These are phyloP conservation scores for Cephalopholis sonnerati DNA, from an alignment of 2,113 vertebrate species.

Conservation along the genomic window DNA sequence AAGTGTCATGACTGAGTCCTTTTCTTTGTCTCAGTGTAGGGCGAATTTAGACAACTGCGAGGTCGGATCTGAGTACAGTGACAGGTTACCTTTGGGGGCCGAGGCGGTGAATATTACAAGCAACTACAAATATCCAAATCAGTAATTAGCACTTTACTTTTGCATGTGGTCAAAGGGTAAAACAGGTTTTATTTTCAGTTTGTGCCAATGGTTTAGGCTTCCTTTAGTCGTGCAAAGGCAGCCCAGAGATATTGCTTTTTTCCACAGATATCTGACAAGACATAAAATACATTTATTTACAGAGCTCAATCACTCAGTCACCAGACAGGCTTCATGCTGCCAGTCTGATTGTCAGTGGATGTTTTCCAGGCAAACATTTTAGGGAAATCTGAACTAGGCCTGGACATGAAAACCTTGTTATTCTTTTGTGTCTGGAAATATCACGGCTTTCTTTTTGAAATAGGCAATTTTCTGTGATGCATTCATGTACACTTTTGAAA, in stretches of 20 bases:
- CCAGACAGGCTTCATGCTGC: not conserved
- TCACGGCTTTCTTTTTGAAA: not conserved
- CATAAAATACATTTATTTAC: not conserved
- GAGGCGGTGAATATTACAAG: constrained; percentile 93
- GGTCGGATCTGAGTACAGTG: constrained; percentile 93
- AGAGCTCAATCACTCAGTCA: not conserved
- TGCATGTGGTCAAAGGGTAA: not conserved
- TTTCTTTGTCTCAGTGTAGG: constrained; percentile 88
- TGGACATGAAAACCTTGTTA: not conserved
- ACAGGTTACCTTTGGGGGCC: constrained; percentile 92
- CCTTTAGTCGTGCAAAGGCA: not conserved
- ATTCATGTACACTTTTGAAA: not conserved
- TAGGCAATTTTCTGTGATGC: not conserved
- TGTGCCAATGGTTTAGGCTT: constrained; percentile 6
- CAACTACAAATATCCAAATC: constrained; percentile 89
- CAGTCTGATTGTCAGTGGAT: not conserved
- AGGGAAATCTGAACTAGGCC: not conserved
- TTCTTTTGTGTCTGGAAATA: not conserved
- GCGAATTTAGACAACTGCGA: constrained; percentile 91
- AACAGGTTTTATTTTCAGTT: not conserved
- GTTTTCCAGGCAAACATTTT: constrained; percentile 5
- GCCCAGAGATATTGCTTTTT: not conserved
- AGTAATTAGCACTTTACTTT: constrained; percentile 74
- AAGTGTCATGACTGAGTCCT: constrained; percentile 87
- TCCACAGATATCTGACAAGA: not conserved